Evolutionary conservation across 2,888 invertebrate species (phyloP), one percentile per base, ranked within the genome.

Genomic region (Antitype chi): DNA sequence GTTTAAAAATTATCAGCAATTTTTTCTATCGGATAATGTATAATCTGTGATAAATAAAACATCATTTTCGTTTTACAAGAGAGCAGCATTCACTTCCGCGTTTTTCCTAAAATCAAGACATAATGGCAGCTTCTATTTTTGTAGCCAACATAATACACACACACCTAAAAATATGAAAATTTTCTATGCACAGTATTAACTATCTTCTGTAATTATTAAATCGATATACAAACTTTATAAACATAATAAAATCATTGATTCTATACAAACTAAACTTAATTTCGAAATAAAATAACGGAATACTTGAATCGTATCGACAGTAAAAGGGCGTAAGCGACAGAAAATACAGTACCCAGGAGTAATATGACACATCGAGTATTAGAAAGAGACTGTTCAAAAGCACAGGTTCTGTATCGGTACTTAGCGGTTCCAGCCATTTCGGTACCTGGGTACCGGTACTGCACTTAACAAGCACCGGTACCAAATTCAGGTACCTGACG

Each of bases 201-300:
- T 47, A 52, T 59, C 2, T 25, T 38, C 63, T 25, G 69, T 38
- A 63, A 74, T 47, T 60, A 73, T 55, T 78, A 63, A 75, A 78
- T 76, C 63, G 69, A 79, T 82, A 76, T 74, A 85, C 76, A 84
- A 85, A 70, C 64, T 76, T 76, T 76, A 87, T 75, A 79, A 85
- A 79, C 79, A 73, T 86, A 86, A 79, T 87, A 86, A 88, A 85
- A 83, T 85, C 81, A 82, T 86, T 82, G 76, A 83, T 81, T 67
- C 78, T 80, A 85, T 79, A 87, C 80, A 87, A 66, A 49, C 80
- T 85, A 84, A 80, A 75, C 86, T 87, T 88, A 81, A 77, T 74
- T 64, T 77, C 47, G 66, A 78, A 72, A 69, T 82, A 87, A 78
- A 77, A 68, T 85, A 88, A 88, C 87, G 88, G 88, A 88, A 88